Percentiles rank a stretch among this genome's conserved stretches.
These are phyloP conservation scores for Lepidothrix coronata DNA, from an alignment of 2,113 vertebrate species.

Conservation along the genomic window DNA sequence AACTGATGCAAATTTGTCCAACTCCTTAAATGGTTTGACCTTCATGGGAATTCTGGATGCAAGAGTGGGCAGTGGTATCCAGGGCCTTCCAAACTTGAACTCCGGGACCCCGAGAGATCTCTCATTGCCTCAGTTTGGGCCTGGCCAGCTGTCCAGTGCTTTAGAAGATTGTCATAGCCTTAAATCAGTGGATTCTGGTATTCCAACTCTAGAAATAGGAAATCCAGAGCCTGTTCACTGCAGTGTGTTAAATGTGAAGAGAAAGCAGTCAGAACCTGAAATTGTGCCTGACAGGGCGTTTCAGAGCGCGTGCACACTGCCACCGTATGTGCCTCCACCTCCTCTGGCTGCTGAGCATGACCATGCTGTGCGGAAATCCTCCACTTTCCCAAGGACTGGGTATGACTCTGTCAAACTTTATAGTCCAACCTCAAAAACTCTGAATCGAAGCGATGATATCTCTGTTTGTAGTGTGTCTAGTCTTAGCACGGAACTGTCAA, in stretches of 20 bases:
- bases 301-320: conserved; percentile 56
- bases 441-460: conserved; percentile 83
- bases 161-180: conserved; percentile 80
- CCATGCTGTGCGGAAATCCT: conserved; percentile 78
- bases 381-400: conserved; percentile 84
- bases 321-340: conserved; percentile 39
- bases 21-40: conserved; percentile 66
- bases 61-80: conserved; percentile 23
- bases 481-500: conserved; percentile 89
- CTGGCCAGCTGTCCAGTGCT: conserved; percentile 44
- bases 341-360: conserved; percentile 68
- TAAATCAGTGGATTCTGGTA: conserved; percentile 89
- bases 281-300: conserved; percentile 63
- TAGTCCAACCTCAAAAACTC: conserved; percentile 71
- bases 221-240: conserved; percentile 83
- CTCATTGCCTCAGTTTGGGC: conserved; percentile 52
- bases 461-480: conserved; percentile 90
- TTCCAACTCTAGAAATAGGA: conserved; percentile 90
- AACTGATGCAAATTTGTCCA: conserved; percentile 59
- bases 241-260: conserved; percentile 35
- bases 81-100: conserved; percentile 34
- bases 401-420: conserved; percentile 80
- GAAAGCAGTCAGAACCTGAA: conserved; percentile 59
- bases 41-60: conserved; percentile 61
- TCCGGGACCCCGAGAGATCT: not conserved